These are phyloP conservation scores for Drosophila lowei DNA, from an alignment of 1,140 invertebrate species.

Conservation along the genomic window DNA sequence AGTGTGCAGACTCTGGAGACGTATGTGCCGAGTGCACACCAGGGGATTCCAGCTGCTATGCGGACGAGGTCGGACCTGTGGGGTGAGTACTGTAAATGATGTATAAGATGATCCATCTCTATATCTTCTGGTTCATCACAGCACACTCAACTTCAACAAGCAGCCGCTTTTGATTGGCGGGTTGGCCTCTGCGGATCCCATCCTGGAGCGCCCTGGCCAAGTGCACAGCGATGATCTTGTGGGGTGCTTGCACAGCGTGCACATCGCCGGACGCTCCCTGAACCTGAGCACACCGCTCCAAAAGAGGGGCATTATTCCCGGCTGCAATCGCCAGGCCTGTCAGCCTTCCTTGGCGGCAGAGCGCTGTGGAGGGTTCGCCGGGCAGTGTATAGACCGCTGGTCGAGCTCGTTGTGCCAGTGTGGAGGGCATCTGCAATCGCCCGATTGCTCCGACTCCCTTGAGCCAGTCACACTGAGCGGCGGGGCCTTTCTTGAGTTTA, in stretches of 20 bases:
- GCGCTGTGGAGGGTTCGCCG: conserved; percentile 86
- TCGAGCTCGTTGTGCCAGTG: conserved; percentile 88
- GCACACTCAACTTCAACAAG: conserved; percentile 96
- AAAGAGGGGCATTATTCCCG: conserved; percentile 88
- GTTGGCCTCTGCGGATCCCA: conserved; percentile 90
- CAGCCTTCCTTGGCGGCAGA: conserved; percentile 80
- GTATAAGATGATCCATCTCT: background rate
- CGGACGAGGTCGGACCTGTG: conserved; percentile 91
- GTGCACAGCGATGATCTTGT: conserved; percentile 95
- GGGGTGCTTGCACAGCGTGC: conserved; percentile 95
- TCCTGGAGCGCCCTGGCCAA: conserved; percentile 93
- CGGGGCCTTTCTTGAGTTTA: conserved; percentile 91
- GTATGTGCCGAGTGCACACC: conserved; percentile 92
- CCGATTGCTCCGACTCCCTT: conserved; percentile 90
- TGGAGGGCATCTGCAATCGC: conserved; percentile 87
- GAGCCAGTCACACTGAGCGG: conserved; percentile 90
- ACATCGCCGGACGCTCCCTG: conserved; percentile 91
- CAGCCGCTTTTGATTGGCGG: conserved; percentile 94
- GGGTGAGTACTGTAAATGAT: conserved; percentile 86
- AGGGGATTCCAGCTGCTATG: conserved; percentile 91
- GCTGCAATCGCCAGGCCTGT: conserved; percentile 88
- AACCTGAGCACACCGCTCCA: conserved; percentile 91
- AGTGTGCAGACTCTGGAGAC: conserved; percentile 93
- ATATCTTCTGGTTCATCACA: conserved; percentile 75
- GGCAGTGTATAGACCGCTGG: conserved; percentile 93